Percentiles rank a stretch among this genome's conserved stretches.
Conservation (phyloP, 2,797 vertebrate genomes). For the Cyprinella venusta region DNA sequence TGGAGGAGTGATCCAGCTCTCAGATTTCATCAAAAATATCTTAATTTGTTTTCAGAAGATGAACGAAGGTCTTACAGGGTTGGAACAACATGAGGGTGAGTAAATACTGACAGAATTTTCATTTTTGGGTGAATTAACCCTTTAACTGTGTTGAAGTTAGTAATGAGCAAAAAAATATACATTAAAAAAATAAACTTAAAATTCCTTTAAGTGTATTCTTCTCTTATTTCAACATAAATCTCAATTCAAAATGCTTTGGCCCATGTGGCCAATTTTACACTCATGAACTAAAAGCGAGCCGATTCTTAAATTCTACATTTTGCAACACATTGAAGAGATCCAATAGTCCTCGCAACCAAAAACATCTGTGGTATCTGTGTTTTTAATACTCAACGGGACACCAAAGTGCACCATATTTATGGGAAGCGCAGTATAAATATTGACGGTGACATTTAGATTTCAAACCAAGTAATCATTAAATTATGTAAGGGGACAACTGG, state of each 20-base stretch:
- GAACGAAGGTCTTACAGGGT: no score
- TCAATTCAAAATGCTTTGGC: background rate
- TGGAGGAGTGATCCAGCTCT: no score
- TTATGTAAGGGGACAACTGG: slow-evolving; percentile 27
- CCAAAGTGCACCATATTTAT: background rate
- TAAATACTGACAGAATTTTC: no score
- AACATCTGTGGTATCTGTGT: background rate
- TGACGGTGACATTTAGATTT: slow-evolving; percentile 43
- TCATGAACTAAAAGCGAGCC: background rate
- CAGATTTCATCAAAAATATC: no score
- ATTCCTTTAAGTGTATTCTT: background rate
- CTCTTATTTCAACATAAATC: background rate
- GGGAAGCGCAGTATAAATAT: slow-evolving; percentile 30
- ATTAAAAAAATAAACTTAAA: background rate
- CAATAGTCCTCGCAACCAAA: background rate
- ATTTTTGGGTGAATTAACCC: no score
- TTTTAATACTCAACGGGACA: background rate
- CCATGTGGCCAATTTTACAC: background rate
- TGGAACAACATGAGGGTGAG: no score
- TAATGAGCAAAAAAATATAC: background rate
- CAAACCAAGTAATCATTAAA: slow-evolving; percentile 49
- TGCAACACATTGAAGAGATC: background rate
- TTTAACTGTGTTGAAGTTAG: background rate
- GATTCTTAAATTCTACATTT: background rate
- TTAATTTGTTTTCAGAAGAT: no score